A percentile compares a stretch with the other conserved stretches of the same genome.
phyloP scores from a whole-genome alignment of 2,113 vertebrate species.

The Mirza zaza region DNA sequence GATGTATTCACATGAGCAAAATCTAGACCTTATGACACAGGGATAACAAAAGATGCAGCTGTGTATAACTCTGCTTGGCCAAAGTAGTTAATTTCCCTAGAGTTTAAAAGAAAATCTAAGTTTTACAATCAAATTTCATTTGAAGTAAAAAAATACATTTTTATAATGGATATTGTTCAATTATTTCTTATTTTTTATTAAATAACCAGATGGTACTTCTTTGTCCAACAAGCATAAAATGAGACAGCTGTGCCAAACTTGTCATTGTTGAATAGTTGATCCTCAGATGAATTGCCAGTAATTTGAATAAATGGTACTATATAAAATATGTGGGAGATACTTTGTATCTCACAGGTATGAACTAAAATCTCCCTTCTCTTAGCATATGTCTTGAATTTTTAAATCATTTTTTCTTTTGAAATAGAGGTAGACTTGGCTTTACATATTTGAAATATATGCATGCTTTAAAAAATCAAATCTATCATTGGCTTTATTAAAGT shows the following conservation, averaged over 20 bases:
- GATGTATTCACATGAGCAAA: neutral
- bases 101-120: neutral
- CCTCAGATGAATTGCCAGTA: conserved; percentile 56
- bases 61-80: neutral
- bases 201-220: neutral
- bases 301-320: neutral
- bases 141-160: neutral
- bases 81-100: neutral
- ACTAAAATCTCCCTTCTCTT: neutral
- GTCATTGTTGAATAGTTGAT: conserved; percentile 34
- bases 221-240: conserved; percentile 33
- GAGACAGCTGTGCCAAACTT: conserved; percentile 45
- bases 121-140: neutral
- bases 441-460: neutral
- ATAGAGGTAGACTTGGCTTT: neutral
- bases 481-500: neutral
- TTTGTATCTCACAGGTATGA: neutral
- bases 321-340: conserved; percentile 33
- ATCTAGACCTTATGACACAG: neutral
- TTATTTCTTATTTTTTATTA: conserved; percentile 42
- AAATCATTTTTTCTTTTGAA: neutral
- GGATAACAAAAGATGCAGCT: neutral
- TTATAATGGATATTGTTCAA: neutral
- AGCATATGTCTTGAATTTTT: neutral
- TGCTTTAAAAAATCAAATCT: neutral